Evolutionary conservation across 1,140 invertebrate genomes (phyloP).

Genomic region (Drosophila novamexicana): DNA sequence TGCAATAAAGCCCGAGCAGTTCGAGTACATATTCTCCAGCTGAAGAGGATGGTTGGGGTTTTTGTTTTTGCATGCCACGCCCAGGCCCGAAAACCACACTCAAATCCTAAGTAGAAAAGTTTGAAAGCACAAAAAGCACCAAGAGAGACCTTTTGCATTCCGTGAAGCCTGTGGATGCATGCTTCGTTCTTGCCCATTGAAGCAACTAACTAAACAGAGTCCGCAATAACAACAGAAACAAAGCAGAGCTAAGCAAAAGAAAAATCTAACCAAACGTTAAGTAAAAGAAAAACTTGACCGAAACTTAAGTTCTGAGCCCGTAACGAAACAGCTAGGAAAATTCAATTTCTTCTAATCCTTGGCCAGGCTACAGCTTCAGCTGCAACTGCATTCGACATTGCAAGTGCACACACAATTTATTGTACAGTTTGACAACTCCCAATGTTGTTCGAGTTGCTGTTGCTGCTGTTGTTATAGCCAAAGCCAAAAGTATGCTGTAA

Average conservation of each 20-base stretch:
- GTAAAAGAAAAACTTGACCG: constrained; percentile 65
- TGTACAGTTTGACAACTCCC: constrained; percentile 66
- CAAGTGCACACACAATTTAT: constrained; percentile 68
- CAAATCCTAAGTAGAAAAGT: constrained; percentile 71
- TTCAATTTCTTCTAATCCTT: constrained; percentile 71
- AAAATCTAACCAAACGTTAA: constrained; percentile 42
- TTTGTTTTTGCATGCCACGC: constrained; percentile 47
- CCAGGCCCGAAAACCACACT: constrained; percentile 43
- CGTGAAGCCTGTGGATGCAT: constrained; percentile 8
- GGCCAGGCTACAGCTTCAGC: constrained; percentile 40
- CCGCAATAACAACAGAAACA: constrained; percentile 43
- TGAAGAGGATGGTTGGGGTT: constrained; percentile 12
- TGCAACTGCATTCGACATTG: constrained; percentile 41
- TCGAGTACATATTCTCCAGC: constrained; percentile 34
- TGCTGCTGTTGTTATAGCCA: background rate
- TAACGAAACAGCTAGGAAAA: constrained; percentile 49
- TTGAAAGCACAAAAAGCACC: constrained; percentile 38
- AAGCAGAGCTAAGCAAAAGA: constrained; percentile 12
- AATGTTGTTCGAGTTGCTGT: constrained; percentile 43
- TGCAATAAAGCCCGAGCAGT: constrained; percentile 44
- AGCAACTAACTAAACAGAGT: constrained; percentile 66
- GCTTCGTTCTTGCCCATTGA: constrained; percentile 43
- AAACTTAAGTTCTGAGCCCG: constrained; percentile 41
- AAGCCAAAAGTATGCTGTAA: constrained; percentile 52
- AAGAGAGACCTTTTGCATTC: constrained; percentile 22